Conservation (phyloP, 53 echinoderm and acorn worm species). For the Holothuria scabra region DNA sequence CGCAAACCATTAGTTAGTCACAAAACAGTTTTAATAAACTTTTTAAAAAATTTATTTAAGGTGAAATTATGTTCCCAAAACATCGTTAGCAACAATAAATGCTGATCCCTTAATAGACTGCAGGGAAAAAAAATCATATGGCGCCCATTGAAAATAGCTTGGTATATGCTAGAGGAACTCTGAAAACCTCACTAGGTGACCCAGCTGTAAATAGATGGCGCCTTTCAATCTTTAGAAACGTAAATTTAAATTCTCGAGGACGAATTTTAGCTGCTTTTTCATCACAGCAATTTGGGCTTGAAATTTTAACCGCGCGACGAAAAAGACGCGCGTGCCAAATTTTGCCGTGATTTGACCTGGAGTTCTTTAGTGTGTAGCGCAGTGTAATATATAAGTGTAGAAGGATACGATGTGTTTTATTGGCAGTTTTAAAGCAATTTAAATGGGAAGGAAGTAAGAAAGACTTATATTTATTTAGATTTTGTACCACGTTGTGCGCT, state of each 20-base stretch:
- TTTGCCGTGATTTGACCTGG: slow-evolving; percentile 44
- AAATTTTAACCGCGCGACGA: background rate
- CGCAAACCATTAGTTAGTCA: too few species aligned
- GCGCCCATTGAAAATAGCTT: slow-evolving; percentile 41
- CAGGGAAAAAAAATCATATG: background rate
- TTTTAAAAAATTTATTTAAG: too few species aligned
- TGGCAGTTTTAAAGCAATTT: too few species aligned
- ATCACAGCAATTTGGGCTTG: background rate
- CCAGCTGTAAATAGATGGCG: slow-evolving; percentile 54
- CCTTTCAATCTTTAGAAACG: slow-evolving; percentile 39
- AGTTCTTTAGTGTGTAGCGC: too few species aligned
- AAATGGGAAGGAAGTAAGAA: too few species aligned
- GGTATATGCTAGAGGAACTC: background rate
- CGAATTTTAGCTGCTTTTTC: background rate
- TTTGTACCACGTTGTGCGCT: too few species aligned
- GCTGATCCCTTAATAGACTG: slow-evolving; percentile 38
- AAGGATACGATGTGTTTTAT: too few species aligned
- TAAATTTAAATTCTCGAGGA: background rate
- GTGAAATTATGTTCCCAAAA: background rate
- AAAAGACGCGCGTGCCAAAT: slow-evolving; percentile 49
- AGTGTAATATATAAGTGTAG: too few species aligned
- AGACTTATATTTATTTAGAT: too few species aligned
- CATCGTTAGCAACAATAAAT: background rate
- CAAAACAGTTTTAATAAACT: too few species aligned
- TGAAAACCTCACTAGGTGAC: background rate